phyloP scores from a whole-genome alignment of 2,113 vertebrate genomes.

The Mus spicilegus region DNA sequence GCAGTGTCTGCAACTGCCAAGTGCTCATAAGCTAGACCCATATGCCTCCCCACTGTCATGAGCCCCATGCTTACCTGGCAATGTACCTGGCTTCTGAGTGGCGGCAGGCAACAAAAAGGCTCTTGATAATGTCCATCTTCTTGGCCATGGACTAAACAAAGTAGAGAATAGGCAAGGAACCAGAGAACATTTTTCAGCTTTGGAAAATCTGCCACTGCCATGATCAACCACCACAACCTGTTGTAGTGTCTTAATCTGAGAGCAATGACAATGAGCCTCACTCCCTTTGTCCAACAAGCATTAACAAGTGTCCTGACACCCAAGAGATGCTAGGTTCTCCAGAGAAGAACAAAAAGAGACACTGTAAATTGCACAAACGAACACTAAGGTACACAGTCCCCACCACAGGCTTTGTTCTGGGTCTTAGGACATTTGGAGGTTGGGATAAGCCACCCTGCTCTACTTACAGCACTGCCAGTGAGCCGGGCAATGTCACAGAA shows the following conservation, averaged over 20 bases:
- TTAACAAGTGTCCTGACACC: not conserved
- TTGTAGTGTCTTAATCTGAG: not conserved
- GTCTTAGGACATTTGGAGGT: accelerated
- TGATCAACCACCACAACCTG: no score
- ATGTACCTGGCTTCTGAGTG: constrained; percentile 94
- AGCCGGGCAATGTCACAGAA: constrained; percentile 92
- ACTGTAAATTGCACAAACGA: constrained; percentile 65
- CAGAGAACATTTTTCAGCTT: not conserved
- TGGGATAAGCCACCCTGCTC: accelerated
- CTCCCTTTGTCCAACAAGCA: not conserved
- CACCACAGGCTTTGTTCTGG: accelerated
- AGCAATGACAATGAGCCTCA: not conserved
- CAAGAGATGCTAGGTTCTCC: no score
- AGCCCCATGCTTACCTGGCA: constrained; percentile 87
- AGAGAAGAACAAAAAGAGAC: not conserved
- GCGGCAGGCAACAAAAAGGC: constrained; percentile 94
- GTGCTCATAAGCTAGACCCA: not conserved
- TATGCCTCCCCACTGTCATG: not conserved
- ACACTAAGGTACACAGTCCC: not conserved
- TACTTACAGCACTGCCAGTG: constrained; percentile 90
- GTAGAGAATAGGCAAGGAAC: not conserved
- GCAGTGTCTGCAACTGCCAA: not conserved
- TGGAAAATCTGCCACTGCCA: not conserved
- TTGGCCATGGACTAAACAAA: constrained; percentile 91
- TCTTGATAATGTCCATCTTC: constrained; percentile 96